phyloP scores from a whole-genome alignment of 1,140 invertebrate species.

The Drosophila lini region DNA sequence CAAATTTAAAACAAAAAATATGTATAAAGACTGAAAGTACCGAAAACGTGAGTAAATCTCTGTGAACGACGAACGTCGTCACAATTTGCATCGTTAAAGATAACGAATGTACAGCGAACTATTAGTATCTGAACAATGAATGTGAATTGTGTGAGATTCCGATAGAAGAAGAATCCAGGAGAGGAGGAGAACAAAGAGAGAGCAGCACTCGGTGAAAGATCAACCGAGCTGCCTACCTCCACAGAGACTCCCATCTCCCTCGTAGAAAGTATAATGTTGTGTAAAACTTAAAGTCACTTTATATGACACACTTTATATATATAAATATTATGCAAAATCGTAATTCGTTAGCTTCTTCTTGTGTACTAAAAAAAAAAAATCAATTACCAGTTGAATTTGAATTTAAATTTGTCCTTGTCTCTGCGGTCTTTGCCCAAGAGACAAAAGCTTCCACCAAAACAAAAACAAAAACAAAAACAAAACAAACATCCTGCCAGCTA shows the following conservation, averaged over 20 bases:
- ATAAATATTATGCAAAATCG: conserved; percentile 9
- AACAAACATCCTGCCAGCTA: conserved; percentile 28
- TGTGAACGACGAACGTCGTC: background rate
- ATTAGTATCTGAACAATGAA: conserved; percentile 9
- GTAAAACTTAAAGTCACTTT: conserved; percentile 5
- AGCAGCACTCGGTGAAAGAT: conserved; percentile 28
- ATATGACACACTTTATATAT: conserved; percentile 14
- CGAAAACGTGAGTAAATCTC: conserved; percentile 27
- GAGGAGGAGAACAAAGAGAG: conserved; percentile 15
- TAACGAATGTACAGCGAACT: conserved; percentile 14
- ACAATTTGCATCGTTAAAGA: conserved; percentile 11
- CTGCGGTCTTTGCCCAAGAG: conserved; percentile 9
- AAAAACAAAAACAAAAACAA: conserved; percentile 23
- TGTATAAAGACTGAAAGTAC: conserved; percentile 17
- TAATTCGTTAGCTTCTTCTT: conserved; percentile 40
- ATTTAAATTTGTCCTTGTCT: conserved; percentile 62
- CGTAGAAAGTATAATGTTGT: conserved; percentile 24
- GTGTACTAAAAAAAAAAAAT: conserved; percentile 19
- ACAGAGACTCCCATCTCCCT: conserved; percentile 18
- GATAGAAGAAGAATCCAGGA: conserved; percentile 15
- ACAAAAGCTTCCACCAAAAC: conserved; percentile 22
- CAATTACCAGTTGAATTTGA: conserved; percentile 51
- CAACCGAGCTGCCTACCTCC: conserved; percentile 20
- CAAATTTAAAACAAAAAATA: conserved; percentile 12
- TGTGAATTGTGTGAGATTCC: conserved; percentile 23